Evolutionary conservation across 2,888 invertebrate species (phyloP).

Genomic region (Clusia tigrina): DNA sequence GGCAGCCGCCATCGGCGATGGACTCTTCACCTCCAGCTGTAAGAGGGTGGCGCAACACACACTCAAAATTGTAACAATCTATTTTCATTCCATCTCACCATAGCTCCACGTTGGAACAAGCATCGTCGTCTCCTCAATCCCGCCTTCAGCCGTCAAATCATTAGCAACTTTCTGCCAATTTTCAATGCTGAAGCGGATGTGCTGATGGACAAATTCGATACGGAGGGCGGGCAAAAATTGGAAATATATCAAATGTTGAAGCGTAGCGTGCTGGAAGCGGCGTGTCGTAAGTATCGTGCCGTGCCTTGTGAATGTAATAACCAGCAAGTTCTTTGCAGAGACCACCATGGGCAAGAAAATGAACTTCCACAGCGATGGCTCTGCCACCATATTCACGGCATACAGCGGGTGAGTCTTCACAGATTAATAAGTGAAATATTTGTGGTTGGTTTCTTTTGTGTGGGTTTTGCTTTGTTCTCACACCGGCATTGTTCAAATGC

Average conservation of each 20-base stretch:
- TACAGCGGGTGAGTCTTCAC: constrained; percentile 57
- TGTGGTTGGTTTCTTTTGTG: too few species aligned
- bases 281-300: constrained; percentile 58
- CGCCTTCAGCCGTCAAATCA: constrained; percentile 55
- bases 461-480: too few species aligned
- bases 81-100: too few species aligned
- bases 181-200: constrained; percentile 55
- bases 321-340: constrained; percentile 48
- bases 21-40: constrained; percentile 60
- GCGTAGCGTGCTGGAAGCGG: constrained; percentile 55
- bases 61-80: too few species aligned
- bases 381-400: constrained; percentile 51
- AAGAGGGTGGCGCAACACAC: too few species aligned
- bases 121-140: constrained; percentile 62
- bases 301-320: too few species aligned
- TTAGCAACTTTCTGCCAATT: constrained; percentile 55
- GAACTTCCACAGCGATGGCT: constrained; percentile 54
- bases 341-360: constrained; percentile 61
- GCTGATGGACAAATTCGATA: constrained; percentile 46
- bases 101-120: constrained; percentile 59
- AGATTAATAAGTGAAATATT: too few species aligned
- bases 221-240: constrained; percentile 37
- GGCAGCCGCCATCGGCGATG: constrained; percentile 57
- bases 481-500: too few species aligned
- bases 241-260: constrained; percentile 58